Percentiles rank a stretch among this genome's conserved stretches.
These are phyloP conservation scores for Agonum fuliginosum DNA, from an alignment of 2,888 invertebrate species.

Conservation along the genomic window DNA sequence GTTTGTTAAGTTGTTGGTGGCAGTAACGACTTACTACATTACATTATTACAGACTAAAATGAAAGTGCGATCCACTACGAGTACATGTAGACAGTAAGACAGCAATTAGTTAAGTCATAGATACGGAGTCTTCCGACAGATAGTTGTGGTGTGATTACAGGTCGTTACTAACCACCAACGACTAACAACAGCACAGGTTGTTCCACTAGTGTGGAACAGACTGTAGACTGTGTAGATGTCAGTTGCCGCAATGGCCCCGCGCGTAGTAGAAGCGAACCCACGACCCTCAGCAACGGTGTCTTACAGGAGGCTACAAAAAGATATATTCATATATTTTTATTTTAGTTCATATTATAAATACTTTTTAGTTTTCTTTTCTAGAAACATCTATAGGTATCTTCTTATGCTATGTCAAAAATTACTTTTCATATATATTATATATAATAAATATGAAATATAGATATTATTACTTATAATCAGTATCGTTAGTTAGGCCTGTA, in stretches of 20 bases:
- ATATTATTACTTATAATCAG: slow-evolving; percentile 72
- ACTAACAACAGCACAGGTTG: neutral
- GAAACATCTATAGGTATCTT: slow-evolving; percentile 72
- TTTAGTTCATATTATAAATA: slow-evolving; percentile 72
- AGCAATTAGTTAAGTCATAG: neutral
- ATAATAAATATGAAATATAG: slow-evolving; percentile 73
- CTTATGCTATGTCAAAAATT: slow-evolving; percentile 71
- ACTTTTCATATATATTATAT: slow-evolving; percentile 68
- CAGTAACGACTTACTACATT: neutral
- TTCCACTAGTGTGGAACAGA: neutral
- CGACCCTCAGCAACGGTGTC: slow-evolving; percentile 72
- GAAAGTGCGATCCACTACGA: slow-evolving; percentile 1
- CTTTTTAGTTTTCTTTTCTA: slow-evolving; percentile 70
- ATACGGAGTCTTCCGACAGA: neutral
- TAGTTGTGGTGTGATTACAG: neutral
- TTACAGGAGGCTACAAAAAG: slow-evolving; percentile 73
- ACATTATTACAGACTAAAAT: neutral
- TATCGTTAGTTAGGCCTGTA: slow-evolving; percentile 73
- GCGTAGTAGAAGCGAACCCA: slow-evolving; percentile 67
- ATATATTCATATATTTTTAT: slow-evolving; percentile 67
- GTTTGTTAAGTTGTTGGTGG: slow-evolving; percentile 1
- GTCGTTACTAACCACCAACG: neutral
- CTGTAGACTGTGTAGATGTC: neutral
- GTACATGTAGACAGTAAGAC: slow-evolving; percentile 9
- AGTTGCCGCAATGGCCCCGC: slow-evolving; percentile 39